Evolutionary conservation across 2,797 vertebrate genomes (phyloP).

Genomic region (Pangasius mekongensis): DNA sequence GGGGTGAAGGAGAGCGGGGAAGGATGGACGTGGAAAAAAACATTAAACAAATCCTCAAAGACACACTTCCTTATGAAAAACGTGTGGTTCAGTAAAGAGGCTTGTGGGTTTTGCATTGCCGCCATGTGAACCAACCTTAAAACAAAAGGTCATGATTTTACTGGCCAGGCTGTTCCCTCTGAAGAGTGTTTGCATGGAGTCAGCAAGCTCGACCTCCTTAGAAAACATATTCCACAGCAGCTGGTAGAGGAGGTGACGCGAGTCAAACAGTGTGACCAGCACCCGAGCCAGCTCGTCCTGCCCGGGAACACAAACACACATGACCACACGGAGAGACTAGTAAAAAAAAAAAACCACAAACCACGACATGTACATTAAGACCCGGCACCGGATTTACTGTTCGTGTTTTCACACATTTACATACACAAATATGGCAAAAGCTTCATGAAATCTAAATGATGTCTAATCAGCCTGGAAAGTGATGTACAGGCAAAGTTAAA

Average conservation of each 20-base stretch:
- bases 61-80: background rate
- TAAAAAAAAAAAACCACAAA: background rate
- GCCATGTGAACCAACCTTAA: conserved; percentile 80
- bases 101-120: background rate
- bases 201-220: conserved; percentile 94
- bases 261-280: conserved; percentile 93
- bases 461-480: background rate
- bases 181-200: conserved; percentile 98
- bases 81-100: background rate
- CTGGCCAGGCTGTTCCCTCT: conserved; percentile 96
- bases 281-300: conserved; percentile 91
- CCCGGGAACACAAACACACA: background rate
- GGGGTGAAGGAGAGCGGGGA: background rate
- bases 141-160: conserved; percentile 99
- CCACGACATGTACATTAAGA: background rate
- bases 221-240: conserved; percentile 99
- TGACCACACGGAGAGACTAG: background rate
- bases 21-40: background rate
- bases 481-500: background rate
- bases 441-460: background rate
- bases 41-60: background rate
- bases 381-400: background rate
- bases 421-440: background rate
- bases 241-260: conserved; percentile 94
- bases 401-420: background rate